Evolutionary conservation across 2,797 vertebrate species (phyloP).

Genomic region (Acropternis orthonyx): DNA sequence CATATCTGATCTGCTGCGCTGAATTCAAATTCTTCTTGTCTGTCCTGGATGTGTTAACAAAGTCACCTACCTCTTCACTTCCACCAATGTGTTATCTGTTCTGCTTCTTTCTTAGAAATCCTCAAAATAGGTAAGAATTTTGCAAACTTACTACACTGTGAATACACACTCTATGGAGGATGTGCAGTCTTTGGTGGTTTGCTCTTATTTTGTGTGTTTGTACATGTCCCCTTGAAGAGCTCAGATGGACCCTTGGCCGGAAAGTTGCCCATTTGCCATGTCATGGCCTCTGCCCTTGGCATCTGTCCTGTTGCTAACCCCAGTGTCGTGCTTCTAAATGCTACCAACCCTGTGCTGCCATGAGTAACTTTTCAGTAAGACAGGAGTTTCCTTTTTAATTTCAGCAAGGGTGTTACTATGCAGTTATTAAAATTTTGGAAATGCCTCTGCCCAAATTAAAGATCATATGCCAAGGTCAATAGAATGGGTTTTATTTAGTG

Average conservation of each 20-base stretch:
- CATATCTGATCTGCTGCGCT: background rate
- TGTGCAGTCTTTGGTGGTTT: rapidly evolving
- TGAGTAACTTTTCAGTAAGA: background rate
- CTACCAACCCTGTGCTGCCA: background rate
- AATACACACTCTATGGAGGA: background rate
- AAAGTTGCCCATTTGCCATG: background rate
- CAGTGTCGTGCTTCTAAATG: background rate
- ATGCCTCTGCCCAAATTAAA: too few relatives aligned
- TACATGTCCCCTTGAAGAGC: rapidly evolving
- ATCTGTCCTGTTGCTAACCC: background rate
- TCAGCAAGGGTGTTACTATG: background rate
- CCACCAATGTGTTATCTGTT: background rate
- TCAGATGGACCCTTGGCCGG: background rate
- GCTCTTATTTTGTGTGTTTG: background rate
- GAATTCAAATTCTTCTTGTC: background rate
- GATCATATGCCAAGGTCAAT: too few relatives aligned
- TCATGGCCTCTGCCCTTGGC: background rate
- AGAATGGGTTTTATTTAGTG: too few relatives aligned
- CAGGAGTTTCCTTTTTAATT: background rate
- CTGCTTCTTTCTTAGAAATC: background rate
- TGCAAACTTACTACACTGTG: background rate
- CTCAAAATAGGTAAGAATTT: background rate
- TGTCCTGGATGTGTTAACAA: background rate
- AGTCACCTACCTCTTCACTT: rapidly evolving
- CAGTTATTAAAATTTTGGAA: too few relatives aligned